Conservation (phyloP, 2,888 invertebrate species). For the Xanthia togata region DNA sequence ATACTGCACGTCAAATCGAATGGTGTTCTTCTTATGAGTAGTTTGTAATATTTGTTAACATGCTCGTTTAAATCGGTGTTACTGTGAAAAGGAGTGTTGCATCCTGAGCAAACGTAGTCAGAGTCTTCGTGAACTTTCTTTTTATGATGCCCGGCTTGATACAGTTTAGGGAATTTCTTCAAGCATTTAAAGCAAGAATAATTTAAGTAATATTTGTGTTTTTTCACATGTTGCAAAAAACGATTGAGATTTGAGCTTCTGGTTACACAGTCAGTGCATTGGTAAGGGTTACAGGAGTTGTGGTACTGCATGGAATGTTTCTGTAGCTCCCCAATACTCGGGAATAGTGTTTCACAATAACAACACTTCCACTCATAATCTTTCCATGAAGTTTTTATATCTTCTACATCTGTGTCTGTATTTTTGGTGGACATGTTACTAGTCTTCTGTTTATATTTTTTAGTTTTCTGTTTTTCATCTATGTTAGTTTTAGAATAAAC, state of each 20-base stretch:
- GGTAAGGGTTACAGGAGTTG: slow-evolving; percentile 91
- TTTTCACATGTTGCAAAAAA: slow-evolving; percentile 88
- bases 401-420: slow-evolving; percentile 65
- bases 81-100: slow-evolving; percentile 73
- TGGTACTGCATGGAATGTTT: slow-evolving; percentile 91
- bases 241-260: slow-evolving; percentile 74
- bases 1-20: slow-evolving; percentile 71
- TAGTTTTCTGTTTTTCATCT: neutral
- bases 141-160: slow-evolving; percentile 69
- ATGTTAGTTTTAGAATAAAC: neutral
- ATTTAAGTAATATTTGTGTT: slow-evolving; percentile 91
- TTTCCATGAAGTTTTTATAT: slow-evolving; percentile 77
- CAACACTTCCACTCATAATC: slow-evolving; percentile 81
- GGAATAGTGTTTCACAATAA: slow-evolving; percentile 78
- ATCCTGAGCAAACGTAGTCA: slow-evolving; percentile 75
- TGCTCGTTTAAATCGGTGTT: slow-evolving; percentile 74
- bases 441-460: neutral
- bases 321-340: slow-evolving; percentile 81
- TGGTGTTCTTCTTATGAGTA: neutral
- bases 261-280: slow-evolving; percentile 91
- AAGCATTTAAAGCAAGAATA: slow-evolving; percentile 81
- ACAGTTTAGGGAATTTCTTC: slow-evolving; percentile 67
- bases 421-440: slow-evolving; percentile 3
- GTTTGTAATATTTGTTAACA: slow-evolving; percentile 69
- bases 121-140: slow-evolving; percentile 65